These are phyloP conservation scores for Ernsta delagoae DNA, from an alignment of 2,888 invertebrate genomes.

Conservation along the genomic window DNA sequence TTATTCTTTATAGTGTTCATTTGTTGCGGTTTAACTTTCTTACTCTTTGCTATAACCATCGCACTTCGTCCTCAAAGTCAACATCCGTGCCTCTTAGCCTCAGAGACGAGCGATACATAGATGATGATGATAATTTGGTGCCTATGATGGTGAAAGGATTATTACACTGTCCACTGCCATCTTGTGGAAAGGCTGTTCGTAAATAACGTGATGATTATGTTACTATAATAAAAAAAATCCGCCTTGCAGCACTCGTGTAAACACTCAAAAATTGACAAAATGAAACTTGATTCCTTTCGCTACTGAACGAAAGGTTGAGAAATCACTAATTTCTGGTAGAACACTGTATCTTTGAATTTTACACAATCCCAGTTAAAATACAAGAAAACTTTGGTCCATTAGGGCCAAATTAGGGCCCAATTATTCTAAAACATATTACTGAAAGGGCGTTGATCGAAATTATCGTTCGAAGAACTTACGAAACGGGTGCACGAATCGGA, in stretches of 20 bases:
- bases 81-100: slow-evolving; percentile 71
- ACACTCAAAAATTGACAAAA: slow-evolving; percentile 60
- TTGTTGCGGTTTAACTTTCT: slow-evolving; percentile 72
- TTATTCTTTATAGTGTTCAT: slow-evolving; percentile 79
- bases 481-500: slow-evolving; percentile 84
- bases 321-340: slow-evolving; percentile 56
- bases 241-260: slow-evolving; percentile 65
- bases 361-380: slow-evolving; percentile 40
- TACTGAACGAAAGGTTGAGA: slow-evolving; percentile 64
- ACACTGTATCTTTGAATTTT: slow-evolving; percentile 47
- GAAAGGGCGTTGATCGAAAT: slow-evolving; percentile 72
- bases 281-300: slow-evolving; percentile 83
- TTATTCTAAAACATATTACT: slow-evolving; percentile 53
- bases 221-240: slow-evolving; percentile 50
- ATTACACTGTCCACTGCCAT: slow-evolving; percentile 73
- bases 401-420: slow-evolving; percentile 45
- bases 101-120: slow-evolving; percentile 73
- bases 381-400: slow-evolving; percentile 46
- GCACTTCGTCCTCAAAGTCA: slow-evolving; percentile 80
- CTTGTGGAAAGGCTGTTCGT: slow-evolving; percentile 58
- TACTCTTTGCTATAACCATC: slow-evolving; percentile 89
- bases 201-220: slow-evolving; percentile 49
- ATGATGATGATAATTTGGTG: slow-evolving; percentile 73
- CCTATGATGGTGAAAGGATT: slow-evolving; percentile 80
- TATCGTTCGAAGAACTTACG: slow-evolving; percentile 81